These are phyloP conservation scores for Drosophila kurseongensis DNA, from an alignment of 1,140 invertebrate species.

Conservation along the genomic window DNA sequence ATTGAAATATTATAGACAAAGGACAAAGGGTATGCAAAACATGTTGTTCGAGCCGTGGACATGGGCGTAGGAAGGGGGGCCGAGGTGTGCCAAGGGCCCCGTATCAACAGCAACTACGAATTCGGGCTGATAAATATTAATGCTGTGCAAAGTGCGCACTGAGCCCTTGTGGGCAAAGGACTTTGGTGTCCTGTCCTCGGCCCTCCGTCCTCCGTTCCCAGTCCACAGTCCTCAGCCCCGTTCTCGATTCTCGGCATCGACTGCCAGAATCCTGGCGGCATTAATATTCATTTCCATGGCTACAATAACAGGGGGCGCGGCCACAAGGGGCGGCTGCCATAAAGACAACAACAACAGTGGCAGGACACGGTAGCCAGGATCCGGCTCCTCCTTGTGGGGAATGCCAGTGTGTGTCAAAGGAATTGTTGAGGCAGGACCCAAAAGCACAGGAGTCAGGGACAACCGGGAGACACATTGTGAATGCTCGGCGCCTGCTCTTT, in stretches of 20 bases:
- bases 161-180: slow-evolving; percentile 80
- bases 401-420: slow-evolving; percentile 70
- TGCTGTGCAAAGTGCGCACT: slow-evolving; percentile 78
- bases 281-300: slow-evolving; percentile 82
- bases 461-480: slow-evolving; percentile 34
- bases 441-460: too few relatives aligned
- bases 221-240: background rate
- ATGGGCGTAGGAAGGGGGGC: background rate
- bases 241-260: slow-evolving; percentile 35
- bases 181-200: slow-evolving; percentile 45
- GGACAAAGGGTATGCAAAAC: slow-evolving; percentile 65
- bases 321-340: slow-evolving; percentile 66
- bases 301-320: slow-evolving; percentile 70
- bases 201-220: background rate
- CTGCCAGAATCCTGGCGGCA: slow-evolving; percentile 64
- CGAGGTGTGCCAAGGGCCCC: background rate
- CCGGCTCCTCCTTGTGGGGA: slow-evolving; percentile 35
- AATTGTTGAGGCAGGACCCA: slow-evolving; percentile 63
- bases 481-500: slow-evolving; percentile 55
- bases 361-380: slow-evolving; percentile 38
- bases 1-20: slow-evolving; percentile 63
- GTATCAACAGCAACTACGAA: slow-evolving; percentile 55
- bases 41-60: slow-evolving; percentile 40
- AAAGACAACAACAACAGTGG: slow-evolving; percentile 34
- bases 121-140: slow-evolving; percentile 78